phyloP scores from a whole-genome alignment of 2,113 vertebrate species.

The Erythrolamprus reginae region DNA sequence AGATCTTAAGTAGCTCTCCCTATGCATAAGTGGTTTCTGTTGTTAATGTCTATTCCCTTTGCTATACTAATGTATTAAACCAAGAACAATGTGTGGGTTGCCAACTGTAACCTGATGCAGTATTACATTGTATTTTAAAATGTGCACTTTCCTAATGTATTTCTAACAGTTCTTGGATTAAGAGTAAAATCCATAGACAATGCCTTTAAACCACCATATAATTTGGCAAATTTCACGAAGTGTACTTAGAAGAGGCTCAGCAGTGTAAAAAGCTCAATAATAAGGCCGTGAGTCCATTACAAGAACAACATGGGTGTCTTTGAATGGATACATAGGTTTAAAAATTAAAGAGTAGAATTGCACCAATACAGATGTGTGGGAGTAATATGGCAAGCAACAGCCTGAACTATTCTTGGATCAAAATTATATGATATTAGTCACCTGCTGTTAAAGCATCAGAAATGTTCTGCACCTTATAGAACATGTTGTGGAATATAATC shows the following conservation, averaged over 20 bases:
- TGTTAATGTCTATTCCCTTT: background rate
- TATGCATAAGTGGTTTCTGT: background rate
- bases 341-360: background rate
- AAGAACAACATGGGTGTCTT: background rate
- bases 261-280: background rate
- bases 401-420: constrained; percentile 1
- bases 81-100: background rate
- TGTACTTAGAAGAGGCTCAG: background rate
- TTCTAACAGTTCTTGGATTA: constrained; percentile 9
- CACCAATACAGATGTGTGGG: background rate
- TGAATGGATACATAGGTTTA: background rate
- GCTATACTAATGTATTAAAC: background rate
- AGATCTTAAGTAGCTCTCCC: background rate
- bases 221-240: background rate
- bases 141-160: background rate
- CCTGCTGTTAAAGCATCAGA: background rate
- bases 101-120: background rate
- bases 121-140: background rate
- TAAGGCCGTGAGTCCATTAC: background rate
- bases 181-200: constrained; percentile 13
- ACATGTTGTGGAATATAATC: background rate
- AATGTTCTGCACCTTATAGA: background rate
- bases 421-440: background rate
- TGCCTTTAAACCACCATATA: background rate
- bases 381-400: background rate